Evolutionary conservation across 1,140 invertebrate species (phyloP).

Genomic region (Teleogryllus occipitalis): DNA sequence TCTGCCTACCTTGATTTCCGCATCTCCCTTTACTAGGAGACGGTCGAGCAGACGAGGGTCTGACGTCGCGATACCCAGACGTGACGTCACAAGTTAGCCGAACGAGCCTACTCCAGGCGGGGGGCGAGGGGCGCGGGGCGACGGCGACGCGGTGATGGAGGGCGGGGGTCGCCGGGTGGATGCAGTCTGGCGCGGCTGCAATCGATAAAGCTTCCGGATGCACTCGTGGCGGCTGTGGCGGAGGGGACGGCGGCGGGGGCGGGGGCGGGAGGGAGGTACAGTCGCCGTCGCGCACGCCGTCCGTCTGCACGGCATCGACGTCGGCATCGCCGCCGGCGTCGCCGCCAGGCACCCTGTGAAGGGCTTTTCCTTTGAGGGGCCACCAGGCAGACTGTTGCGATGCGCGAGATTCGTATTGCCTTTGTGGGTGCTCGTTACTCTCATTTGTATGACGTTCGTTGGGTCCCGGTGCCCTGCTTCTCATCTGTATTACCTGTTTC

Average conservation of each 20-base stretch:
- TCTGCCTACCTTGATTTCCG: neutral
- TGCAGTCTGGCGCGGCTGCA: neutral
- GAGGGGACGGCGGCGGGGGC: too few species aligned
- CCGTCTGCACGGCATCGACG: neutral
- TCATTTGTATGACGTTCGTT: too few species aligned
- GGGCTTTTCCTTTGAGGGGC: too few species aligned
- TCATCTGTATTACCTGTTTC: too few species aligned
- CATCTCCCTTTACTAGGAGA: neutral
- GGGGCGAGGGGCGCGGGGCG: too few species aligned
- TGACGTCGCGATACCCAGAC: neutral
- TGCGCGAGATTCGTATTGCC: too few species aligned
- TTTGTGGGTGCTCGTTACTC: too few species aligned
- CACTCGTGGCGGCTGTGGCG: neutral
- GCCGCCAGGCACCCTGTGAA: too few species aligned
- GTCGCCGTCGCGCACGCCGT: neutral
- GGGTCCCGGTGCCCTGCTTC: too few species aligned
- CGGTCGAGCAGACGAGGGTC: neutral
- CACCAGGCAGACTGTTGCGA: too few species aligned
- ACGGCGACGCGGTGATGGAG: neutral
- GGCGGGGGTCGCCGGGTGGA: neutral
- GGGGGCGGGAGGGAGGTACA: neutral
- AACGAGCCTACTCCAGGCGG: neutral
- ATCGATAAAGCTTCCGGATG: conserved; percentile 3
- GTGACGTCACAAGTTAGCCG: neutral
- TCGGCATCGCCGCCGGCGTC: too few species aligned